Evolutionary conservation across 2,113 vertebrate genomes (phyloP).

Genomic region (Peromyscus polionotus): DNA sequence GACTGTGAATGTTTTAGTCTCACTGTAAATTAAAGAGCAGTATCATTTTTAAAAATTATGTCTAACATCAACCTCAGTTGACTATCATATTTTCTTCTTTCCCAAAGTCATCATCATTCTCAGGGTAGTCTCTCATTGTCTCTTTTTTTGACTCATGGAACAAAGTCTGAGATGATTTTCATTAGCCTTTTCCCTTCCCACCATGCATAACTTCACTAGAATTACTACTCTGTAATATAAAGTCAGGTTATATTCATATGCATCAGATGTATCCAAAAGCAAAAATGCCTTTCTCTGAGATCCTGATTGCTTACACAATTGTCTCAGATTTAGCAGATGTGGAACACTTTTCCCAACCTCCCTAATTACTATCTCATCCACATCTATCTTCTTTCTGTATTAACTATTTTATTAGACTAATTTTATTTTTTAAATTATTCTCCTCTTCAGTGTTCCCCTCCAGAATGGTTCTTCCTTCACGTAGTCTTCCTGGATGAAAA

Average conservation of each 20-base stretch:
- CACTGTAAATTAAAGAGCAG: not conserved
- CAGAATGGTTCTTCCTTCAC: not conserved
- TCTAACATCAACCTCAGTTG: not conserved
- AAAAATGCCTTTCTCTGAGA: not conserved
- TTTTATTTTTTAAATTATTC: not conserved
- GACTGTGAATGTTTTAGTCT: not conserved
- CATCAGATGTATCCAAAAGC: not conserved
- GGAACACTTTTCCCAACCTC: not conserved
- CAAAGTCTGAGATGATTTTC: not conserved
- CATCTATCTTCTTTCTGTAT: not conserved
- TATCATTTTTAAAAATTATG: not conserved
- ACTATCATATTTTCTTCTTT: constrained; percentile 13
- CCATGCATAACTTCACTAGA: not conserved
- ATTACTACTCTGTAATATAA: not conserved
- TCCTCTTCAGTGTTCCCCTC: not conserved
- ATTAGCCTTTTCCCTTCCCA: not conserved
- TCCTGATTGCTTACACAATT: not conserved
- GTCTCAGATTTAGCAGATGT: not conserved
- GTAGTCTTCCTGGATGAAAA: not conserved
- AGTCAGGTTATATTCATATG: not conserved
- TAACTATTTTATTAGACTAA: not conserved
- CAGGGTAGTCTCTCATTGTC: not conserved
- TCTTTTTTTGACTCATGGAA: constrained; percentile 43
- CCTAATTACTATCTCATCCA: not conserved
- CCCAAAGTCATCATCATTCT: not conserved